Conservation (phyloP, 2,888 invertebrate species). For the Sympetrum striolatum region DNA sequence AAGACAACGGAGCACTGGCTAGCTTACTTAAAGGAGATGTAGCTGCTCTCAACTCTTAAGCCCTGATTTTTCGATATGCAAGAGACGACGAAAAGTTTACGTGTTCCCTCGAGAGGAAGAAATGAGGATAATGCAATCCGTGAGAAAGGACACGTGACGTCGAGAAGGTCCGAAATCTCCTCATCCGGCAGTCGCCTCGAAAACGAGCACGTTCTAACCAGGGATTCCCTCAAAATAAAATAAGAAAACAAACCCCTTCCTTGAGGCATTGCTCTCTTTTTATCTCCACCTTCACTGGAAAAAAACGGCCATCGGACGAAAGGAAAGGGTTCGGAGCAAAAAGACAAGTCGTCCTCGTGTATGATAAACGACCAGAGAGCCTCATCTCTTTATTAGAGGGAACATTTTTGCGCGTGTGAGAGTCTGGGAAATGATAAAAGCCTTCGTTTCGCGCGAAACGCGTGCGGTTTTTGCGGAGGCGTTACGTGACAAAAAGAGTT, state of each 20-base stretch:
- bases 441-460: background rate
- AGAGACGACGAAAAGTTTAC: no score
- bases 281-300: background rate
- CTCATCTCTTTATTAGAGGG: background rate
- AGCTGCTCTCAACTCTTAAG: no score
- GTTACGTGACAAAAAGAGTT: no score
- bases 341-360: background rate
- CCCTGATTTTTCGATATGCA: no score
- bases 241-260: background rate
- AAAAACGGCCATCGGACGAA: background rate
- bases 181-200: background rate
- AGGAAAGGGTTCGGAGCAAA: background rate
- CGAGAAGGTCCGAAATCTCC: background rate
- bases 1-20: no score
- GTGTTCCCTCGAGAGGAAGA: background rate
- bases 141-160: background rate
- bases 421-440: background rate
- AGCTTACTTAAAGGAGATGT: no score
- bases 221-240: background rate
- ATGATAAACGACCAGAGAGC: background rate
- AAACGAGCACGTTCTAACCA: background rate
- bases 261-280: background rate
- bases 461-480: no score
- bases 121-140: background rate
- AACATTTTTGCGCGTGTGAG: background rate